Conservation (phyloP, 2,888 invertebrate genomes). For the Ophonus ardosiacus region DNA sequence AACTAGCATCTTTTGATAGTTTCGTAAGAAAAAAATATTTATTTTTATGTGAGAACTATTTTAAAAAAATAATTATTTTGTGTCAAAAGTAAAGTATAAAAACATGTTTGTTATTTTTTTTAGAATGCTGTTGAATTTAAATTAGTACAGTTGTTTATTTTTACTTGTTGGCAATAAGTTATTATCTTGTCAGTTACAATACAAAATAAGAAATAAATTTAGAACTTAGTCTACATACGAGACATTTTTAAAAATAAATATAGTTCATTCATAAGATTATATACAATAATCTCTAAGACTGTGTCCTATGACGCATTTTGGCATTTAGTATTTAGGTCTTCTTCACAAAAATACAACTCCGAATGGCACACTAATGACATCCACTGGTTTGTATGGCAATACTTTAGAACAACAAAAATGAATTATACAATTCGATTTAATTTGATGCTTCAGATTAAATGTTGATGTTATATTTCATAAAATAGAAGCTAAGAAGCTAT, state of each 20-base stretch:
- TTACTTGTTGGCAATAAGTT: background rate
- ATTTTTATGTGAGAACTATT: background rate
- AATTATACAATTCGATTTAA: too few relatives aligned
- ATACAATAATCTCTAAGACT: background rate
- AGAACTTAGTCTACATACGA: background rate
- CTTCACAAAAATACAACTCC: too few relatives aligned
- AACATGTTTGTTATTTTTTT: slow-evolving; percentile 1
- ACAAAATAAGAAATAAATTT: background rate
- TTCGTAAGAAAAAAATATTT: background rate
- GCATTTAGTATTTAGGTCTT: too few relatives aligned
- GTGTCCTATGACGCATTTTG: too few relatives aligned
- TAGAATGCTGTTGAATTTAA: background rate
- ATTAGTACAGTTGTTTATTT: background rate
- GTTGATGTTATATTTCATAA: too few relatives aligned
- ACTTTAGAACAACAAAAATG: too few relatives aligned
- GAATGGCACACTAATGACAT: too few relatives aligned
- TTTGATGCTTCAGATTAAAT: too few relatives aligned
- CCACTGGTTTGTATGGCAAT: too few relatives aligned
- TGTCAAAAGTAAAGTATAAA: background rate
- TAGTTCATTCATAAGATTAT: background rate
- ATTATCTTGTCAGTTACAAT: background rate
- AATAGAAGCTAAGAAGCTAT: too few relatives aligned
- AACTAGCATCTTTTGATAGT: background rate
- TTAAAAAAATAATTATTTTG: background rate
- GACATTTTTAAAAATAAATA: background rate